Evolutionary conservation across 2,888 invertebrate genomes (phyloP).

Genomic region (Pristionchus mayeri): DNA sequence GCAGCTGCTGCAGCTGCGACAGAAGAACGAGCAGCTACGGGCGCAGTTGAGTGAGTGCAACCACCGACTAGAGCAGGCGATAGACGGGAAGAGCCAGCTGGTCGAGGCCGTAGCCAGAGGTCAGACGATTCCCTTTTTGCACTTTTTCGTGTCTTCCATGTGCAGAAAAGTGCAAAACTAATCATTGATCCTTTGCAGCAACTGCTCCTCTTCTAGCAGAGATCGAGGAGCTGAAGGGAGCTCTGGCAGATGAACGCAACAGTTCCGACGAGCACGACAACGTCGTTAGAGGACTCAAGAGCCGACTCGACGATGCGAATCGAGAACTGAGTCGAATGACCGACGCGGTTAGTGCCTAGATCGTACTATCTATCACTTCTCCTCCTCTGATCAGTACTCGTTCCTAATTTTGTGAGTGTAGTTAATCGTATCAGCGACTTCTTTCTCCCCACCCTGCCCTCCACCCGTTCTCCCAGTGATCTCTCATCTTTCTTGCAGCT

Average conservation of each 20-base stretch:
- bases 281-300: conserved; percentile 38
- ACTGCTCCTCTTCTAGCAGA: conserved; percentile 54
- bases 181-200: conserved; percentile 47
- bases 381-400: neutral
- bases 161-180: neutral
- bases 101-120: conserved; percentile 36
- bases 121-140: neutral
- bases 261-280: conserved; percentile 50
- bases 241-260: conserved; percentile 47
- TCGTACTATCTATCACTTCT: neutral
- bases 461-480: no score
- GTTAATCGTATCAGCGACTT: conserved; percentile 20
- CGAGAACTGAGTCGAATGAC: conserved; percentile 25
- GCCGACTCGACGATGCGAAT: conserved; percentile 37
- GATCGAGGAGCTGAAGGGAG: conserved; percentile 52
- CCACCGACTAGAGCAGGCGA: neutral
- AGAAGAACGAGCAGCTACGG: conserved; percentile 3
- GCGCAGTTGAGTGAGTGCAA: conserved; percentile 6
- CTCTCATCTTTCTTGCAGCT: neutral
- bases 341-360: neutral
- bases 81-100: neutral
- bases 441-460: no score
- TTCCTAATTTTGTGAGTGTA: conserved; percentile 29
- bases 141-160: neutral
- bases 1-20: conserved; percentile 28